Evolutionary conservation across 1,140 invertebrate species (phyloP), one percentile per base, ranked within the genome.

Genomic region (Zaprionus nigranus): DNA sequence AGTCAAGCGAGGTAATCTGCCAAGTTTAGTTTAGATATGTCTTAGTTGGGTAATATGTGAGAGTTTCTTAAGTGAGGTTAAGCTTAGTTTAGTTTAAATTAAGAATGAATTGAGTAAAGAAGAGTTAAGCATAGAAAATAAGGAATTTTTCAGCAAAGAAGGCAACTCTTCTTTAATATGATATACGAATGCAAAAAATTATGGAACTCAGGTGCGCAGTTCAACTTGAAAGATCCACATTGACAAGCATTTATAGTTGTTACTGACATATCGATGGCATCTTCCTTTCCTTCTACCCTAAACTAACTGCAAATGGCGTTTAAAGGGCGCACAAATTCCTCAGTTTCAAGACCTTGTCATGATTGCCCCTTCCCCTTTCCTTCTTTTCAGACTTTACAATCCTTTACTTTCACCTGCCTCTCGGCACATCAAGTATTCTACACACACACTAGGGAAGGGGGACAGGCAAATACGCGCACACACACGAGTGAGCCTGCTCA

Each of bases 381-480:
- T 5, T 4, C 36, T 38, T 38, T 43, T 2, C 15, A 46, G 30
- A 11, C 46, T 22, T 9, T 40, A n/a, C 38, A 62, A 63, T 59
- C 65, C 61, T 49, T 49, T 49, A 38, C 17, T 49, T 58, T 69
- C 75, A 75, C 65, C 71, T 64, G 61, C 28, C 15, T 72, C 75
- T 72, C 75, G 59, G 46, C 20, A 43, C 79, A 85, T 85, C 79
- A 82, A 70, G 70, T 76, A 85, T 85, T 79, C 82, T 28, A 66
- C 61, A 73, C 81, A 83, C 62, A 5, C 24, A 36, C 17, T 46
- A 22, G 60, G 40, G n/a, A 11, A 11, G n/a, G 6, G 40, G 40
- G 7, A 2, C 40, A 46, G 40, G 40, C 61, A 60, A 40, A 67
- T 46, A 54, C 36, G 34, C 24, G 34, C 38, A 72, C 60, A 67